These are phyloP conservation scores for Xanthostigma xanthostigma DNA, from an alignment of 2,888 invertebrate species.

Conservation along the genomic window DNA sequence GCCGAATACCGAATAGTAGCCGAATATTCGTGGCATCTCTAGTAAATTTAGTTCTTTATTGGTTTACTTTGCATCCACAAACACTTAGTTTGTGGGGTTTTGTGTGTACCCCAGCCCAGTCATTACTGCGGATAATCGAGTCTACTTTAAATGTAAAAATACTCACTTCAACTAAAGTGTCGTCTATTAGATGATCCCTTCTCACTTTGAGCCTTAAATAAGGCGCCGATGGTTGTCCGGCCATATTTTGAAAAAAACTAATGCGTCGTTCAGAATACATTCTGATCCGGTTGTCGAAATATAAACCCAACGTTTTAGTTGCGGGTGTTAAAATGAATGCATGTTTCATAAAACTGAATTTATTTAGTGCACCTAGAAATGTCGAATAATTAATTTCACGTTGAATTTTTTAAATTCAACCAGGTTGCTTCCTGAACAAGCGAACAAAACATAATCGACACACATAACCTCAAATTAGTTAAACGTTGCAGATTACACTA, in stretches of 20 bases:
- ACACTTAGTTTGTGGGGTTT: too few relatives aligned
- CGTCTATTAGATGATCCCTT: conserved; percentile 77
- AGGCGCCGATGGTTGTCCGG: conserved; percentile 70
- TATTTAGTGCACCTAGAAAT: conserved; percentile 17
- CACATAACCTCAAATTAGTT: too few relatives aligned
- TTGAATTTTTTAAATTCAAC: too few relatives aligned
- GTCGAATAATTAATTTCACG: too few relatives aligned
- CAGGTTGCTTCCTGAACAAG: too few relatives aligned
- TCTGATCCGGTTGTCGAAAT: conserved; percentile 86
- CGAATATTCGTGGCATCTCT: too few relatives aligned
- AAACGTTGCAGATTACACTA: too few relatives aligned
- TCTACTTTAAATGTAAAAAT: conserved; percentile 10
- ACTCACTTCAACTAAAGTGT: conserved; percentile 75
- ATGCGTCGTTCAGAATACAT: conserved; percentile 88
- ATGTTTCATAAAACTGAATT: conserved; percentile 82
- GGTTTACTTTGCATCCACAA: too few relatives aligned
- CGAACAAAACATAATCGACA: too few relatives aligned
- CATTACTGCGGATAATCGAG: neutral
- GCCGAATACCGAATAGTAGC: too few relatives aligned
- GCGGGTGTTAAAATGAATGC: conserved; percentile 84
- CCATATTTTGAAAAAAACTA: conserved; percentile 68
- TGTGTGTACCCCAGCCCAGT: neutral
- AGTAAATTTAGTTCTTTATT: too few relatives aligned
- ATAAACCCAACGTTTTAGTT: conserved; percentile 79
- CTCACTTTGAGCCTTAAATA: conserved; percentile 71